These are phyloP conservation scores for Anaspis maculata DNA, from an alignment of 2,888 invertebrate genomes.

Conservation along the genomic window DNA sequence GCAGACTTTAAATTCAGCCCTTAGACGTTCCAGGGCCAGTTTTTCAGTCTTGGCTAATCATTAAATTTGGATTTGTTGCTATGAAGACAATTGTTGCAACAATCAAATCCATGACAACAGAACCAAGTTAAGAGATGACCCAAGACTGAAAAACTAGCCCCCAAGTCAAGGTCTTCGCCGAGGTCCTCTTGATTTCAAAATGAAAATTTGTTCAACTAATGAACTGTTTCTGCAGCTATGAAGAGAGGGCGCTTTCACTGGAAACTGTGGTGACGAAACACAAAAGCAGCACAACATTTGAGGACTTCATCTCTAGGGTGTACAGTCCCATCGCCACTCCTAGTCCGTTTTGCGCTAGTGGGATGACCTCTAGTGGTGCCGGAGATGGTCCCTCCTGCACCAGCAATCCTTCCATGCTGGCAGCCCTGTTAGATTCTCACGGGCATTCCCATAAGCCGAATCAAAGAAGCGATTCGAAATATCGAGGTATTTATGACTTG, in stretches of 20 bases:
- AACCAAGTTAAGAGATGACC: too few relatives aligned
- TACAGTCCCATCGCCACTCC: slow-evolving; percentile 58
- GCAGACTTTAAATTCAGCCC: too few relatives aligned
- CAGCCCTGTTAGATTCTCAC: slow-evolving; percentile 50
- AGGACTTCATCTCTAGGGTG: slow-evolving; percentile 71
- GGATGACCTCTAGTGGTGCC: slow-evolving; percentile 21
- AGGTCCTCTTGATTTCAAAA: too few relatives aligned
- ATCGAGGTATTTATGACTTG: too few relatives aligned
- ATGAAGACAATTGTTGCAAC: too few relatives aligned
- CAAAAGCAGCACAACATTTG: slow-evolving; percentile 82
- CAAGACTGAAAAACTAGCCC: too few relatives aligned
- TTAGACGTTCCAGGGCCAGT: too few relatives aligned
- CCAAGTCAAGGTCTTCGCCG: too few relatives aligned
- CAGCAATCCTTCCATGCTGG: slow-evolving; percentile 45
- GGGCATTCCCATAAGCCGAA: slow-evolving; percentile 35
- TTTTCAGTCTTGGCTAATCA: too few relatives aligned
- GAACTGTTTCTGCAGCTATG: slow-evolving; percentile 57
- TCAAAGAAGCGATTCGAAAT: slow-evolving; percentile 25
- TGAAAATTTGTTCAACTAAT: too few relatives aligned
- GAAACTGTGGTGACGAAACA: slow-evolving; percentile 79
- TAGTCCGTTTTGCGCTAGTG: slow-evolving; percentile 40
- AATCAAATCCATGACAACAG: too few relatives aligned
- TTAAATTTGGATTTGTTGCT: too few relatives aligned
- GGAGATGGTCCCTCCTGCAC: slow-evolving; percentile 29
- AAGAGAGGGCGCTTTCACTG: slow-evolving; percentile 79